These are phyloP conservation scores for Gymnarchus niloticus DNA, from an alignment of 2,113 vertebrate genomes.

Conservation along the genomic window DNA sequence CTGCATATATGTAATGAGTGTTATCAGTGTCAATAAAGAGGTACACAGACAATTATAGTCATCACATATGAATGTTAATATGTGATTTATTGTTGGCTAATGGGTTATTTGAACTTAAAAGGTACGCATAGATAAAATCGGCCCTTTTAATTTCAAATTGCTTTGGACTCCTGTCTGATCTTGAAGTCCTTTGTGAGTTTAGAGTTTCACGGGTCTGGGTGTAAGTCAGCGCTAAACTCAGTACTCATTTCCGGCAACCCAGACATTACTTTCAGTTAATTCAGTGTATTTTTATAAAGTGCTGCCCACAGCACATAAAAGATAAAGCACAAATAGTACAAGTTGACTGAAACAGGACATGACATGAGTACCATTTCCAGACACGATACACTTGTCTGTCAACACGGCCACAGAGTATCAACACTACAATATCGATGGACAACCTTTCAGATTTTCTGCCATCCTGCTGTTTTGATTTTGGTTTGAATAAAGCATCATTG, in stretches of 20 bases:
- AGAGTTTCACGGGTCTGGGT: background rate
- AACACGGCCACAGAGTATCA: too few relatives aligned
- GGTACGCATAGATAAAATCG: background rate
- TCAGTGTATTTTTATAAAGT: background rate
- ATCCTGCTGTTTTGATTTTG: background rate
- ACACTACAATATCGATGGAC: background rate
- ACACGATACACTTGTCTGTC: background rate
- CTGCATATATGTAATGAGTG: background rate
- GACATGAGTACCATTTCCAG: background rate
- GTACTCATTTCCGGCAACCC: background rate
- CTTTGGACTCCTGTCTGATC: background rate
- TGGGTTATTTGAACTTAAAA: constrained; percentile 2
- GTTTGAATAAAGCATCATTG: too few relatives aligned
- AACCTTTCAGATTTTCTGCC: background rate
- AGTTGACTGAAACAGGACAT: background rate
- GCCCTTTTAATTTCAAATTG: background rate
- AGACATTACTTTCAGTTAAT: background rate
- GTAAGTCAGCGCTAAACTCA: background rate
- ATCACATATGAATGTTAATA: background rate
- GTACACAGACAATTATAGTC: background rate
- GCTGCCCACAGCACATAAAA: background rate
- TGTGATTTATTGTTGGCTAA: background rate
- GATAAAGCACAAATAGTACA: background rate
- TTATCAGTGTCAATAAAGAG: background rate
- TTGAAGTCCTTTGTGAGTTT: background rate